Conservation (phyloP, 2,113 vertebrate genomes). For the Aythya baeri region DNA sequence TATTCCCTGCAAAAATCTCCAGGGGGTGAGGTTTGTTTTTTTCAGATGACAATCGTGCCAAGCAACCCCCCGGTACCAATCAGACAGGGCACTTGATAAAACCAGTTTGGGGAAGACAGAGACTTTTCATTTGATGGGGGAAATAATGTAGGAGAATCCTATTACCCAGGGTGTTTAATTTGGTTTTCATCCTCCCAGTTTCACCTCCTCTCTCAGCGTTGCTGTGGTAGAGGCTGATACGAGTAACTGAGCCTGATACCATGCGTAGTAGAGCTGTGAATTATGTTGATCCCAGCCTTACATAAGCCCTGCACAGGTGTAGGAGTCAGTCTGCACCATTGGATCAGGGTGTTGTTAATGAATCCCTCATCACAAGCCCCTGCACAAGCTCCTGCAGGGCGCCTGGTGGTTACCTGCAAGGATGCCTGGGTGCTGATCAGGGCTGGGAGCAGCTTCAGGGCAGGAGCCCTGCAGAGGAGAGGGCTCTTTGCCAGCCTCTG, state of each 20-base stretch:
- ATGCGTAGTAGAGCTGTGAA: not conserved
- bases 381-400: not conserved
- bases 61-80: not conserved
- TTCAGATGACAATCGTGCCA: not conserved
- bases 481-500: not conserved
- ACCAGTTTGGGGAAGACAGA: not conserved
- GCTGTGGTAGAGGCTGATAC: not conserved
- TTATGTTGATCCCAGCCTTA: not conserved
- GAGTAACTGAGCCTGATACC: not conserved
- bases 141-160: not conserved
- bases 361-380: not conserved
- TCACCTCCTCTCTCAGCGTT: not conserved
- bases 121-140: not conserved
- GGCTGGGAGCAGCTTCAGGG: not conserved
- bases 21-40: conserved; percentile 6
- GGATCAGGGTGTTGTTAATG: not conserved
- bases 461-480: not conserved
- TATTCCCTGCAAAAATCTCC: conserved; percentile 32
- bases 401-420: not conserved
- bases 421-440: not conserved
- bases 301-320: not conserved
- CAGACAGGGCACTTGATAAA: conserved; percentile 7
- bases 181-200: not conserved
- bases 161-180: not conserved
- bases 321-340: not conserved